Evolutionary conservation across 2,888 invertebrate species (phyloP).

Genomic region (Hirtodrosophila confusa): DNA sequence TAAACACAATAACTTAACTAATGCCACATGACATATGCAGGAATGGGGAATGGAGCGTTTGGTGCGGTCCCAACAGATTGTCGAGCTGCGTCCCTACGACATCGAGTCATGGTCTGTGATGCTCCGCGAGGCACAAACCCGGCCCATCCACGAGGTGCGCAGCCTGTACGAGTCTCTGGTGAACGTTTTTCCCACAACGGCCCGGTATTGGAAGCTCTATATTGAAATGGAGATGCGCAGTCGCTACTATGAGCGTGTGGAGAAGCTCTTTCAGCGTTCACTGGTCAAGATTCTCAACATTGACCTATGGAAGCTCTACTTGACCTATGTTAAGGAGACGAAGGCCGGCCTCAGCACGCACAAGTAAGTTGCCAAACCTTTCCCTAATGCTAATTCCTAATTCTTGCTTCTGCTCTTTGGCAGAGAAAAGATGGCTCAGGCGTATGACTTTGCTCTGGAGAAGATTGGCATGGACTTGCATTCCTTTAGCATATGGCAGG

Average conservation of each 20-base stretch:
- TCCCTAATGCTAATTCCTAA: neutral
- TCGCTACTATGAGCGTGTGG: conserved; percentile 98
- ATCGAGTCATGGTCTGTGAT: conserved; percentile 99
- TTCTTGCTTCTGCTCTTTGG: neutral
- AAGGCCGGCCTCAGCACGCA: conserved; percentile 96
- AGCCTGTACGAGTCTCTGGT: conserved; percentile 97
- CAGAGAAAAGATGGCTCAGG: conserved; percentile 99
- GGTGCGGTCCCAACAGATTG: conserved; percentile 91
- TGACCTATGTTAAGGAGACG: conserved; percentile 99
- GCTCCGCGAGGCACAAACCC: conserved; percentile 95
- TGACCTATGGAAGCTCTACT: conserved; percentile 98
- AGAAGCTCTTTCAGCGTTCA: conserved; percentile 99
- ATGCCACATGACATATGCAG: conserved; percentile 83
- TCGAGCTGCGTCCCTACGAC: conserved; percentile 95
- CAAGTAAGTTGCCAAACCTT: conserved; percentile 89
- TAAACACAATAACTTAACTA: neutral
- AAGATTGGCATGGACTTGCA: conserved; percentile 99
- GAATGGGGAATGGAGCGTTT: conserved; percentile 95
- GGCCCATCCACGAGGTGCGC: conserved; percentile 94
- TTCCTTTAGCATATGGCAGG: conserved; percentile 98
- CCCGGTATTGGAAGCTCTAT: conserved; percentile 99
- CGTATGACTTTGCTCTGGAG: conserved; percentile 99
- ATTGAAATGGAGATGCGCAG: conserved; percentile 99
- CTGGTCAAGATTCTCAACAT: conserved; percentile 99
- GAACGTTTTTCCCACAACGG: conserved; percentile 96